Evolutionary conservation across 2,888 invertebrate genomes (phyloP).

Genomic region (Fragum fragum): DNA sequence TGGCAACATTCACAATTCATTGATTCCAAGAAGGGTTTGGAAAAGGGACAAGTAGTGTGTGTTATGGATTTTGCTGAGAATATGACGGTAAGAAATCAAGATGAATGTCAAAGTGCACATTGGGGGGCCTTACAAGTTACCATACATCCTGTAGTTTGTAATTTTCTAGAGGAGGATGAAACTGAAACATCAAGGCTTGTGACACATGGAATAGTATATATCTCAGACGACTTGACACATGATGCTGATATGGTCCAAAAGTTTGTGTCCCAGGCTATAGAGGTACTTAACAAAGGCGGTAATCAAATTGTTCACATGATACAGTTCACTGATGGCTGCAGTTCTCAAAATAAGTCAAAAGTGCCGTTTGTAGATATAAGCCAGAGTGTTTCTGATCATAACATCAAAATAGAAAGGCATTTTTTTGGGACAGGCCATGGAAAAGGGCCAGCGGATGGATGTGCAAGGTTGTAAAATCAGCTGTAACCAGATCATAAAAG

Average conservation of each 20-base stretch:
- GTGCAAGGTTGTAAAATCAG: constrained; percentile 39
- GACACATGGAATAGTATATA: constrained; percentile 39
- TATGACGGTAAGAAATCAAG: constrained; percentile 34
- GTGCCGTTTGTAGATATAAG: constrained; percentile 15
- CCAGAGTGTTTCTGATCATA: not conserved
- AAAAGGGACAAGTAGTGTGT: constrained; percentile 34
- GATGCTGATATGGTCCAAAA: constrained; percentile 33
- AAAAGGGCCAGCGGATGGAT: constrained; percentile 37
- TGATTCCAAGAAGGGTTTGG: constrained; percentile 27
- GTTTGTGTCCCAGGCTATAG: constrained; percentile 20
- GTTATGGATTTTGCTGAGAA: constrained; percentile 50
- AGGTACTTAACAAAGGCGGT: constrained; percentile 17
- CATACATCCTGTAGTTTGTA: constrained; percentile 48
- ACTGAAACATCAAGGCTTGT: not conserved
- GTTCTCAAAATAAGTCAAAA: constrained; percentile 39
- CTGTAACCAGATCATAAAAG: constrained; percentile 29
- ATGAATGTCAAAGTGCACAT: constrained; percentile 53
- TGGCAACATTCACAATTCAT: constrained; percentile 38
- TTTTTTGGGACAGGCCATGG: constrained; percentile 51
- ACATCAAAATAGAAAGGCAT: constrained; percentile 11
- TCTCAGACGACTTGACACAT: constrained; percentile 38
- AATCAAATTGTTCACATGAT: constrained; percentile 18
- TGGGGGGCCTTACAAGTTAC: constrained; percentile 44
- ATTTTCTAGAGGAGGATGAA: no score
- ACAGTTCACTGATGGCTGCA: constrained; percentile 41